Evolutionary conservation across 2,888 invertebrate genomes (phyloP).

Genomic region (Drosophila macrospina): DNA sequence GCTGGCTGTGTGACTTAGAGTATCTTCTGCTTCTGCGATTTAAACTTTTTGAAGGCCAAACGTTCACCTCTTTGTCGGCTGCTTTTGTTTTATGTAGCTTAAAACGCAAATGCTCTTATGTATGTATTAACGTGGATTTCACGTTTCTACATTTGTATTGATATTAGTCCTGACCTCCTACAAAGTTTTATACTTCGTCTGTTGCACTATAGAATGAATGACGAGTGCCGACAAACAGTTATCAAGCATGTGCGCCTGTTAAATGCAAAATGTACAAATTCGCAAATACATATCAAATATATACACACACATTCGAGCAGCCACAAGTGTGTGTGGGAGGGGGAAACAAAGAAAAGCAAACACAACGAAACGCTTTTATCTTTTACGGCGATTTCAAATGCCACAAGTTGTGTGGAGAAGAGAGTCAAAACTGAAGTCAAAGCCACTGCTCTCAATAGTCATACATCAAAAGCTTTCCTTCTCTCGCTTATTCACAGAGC

Average conservation of each 20-base stretch:
- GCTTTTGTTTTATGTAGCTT: conserved; percentile 35
- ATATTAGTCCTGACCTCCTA: conserved; percentile 53
- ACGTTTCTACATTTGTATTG: not conserved
- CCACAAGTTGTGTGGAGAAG: conserved; percentile 50
- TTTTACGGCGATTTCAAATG: conserved; percentile 35
- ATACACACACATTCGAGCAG: conserved; percentile 2
- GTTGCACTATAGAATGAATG: not conserved
- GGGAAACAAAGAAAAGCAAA: conserved; percentile 46
- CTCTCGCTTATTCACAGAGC: conserved; percentile 17
- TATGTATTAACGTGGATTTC: not conserved
- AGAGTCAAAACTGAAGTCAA: conserved; percentile 19
- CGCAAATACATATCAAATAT: conserved; percentile 25
- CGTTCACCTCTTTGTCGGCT: conserved; percentile 54
- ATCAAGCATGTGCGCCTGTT: conserved; percentile 64
- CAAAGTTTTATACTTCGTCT: conserved; percentile 18
- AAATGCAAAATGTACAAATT: conserved; percentile 52
- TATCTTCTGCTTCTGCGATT: conserved; percentile 61
- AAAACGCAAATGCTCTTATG: not conserved
- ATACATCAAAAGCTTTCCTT: conserved; percentile 64
- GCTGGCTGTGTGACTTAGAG: conserved; percentile 26
- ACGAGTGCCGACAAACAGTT: conserved; percentile 7
- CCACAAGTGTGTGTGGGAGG: conserved; percentile 51
- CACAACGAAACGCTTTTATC: conserved; percentile 49
- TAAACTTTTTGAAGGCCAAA: conserved; percentile 75
- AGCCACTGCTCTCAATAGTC: conserved; percentile 29